Evolutionary conservation across 2,888 invertebrate genomes (phyloP).

Genomic region (Sesamia inferens): DNA sequence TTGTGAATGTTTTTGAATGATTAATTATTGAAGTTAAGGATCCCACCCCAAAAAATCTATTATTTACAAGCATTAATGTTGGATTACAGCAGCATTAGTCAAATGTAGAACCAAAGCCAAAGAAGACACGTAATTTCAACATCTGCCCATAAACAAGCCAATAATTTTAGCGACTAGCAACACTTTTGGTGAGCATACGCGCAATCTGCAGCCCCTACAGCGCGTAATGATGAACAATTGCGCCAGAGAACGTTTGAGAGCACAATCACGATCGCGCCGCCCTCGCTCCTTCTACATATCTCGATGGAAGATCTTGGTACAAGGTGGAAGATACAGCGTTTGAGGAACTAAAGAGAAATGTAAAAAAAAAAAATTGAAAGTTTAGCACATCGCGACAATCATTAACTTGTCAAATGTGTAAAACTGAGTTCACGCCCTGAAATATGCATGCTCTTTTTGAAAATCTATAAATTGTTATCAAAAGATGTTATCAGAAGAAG

Average conservation of each 20-base stretch:
- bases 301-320: slow-evolving; percentile 58
- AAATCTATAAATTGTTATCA: too few relatives aligned
- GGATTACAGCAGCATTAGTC: background rate
- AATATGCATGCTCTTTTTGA: too few relatives aligned
- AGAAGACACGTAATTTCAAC: slow-evolving; percentile 26
- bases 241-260: slow-evolving; percentile 68
- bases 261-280: slow-evolving; percentile 79
- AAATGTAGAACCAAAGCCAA: slow-evolving; percentile 11
- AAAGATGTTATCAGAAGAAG: too few relatives aligned
- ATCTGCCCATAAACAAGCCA: slow-evolving; percentile 24
- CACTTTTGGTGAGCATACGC: slow-evolving; percentile 43
- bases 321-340: slow-evolving; percentile 49
- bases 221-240: slow-evolving; percentile 78
- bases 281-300: slow-evolving; percentile 71
- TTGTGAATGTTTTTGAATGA: too few relatives aligned
- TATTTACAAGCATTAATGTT: background rate
- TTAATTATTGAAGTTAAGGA: too few relatives aligned
- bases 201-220: slow-evolving; percentile 62
- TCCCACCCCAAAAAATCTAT: too few relatives aligned
- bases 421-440: too few relatives aligned
- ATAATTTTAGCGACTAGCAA: slow-evolving; percentile 44
- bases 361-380: too few relatives aligned
- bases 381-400: too few relatives aligned
- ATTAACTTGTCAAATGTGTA: too few relatives aligned
- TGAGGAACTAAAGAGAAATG: background rate